Base-by-base conservation (phyloP, 2,888 invertebrate genomes). In the Pristionchus japonicus region DNA sequence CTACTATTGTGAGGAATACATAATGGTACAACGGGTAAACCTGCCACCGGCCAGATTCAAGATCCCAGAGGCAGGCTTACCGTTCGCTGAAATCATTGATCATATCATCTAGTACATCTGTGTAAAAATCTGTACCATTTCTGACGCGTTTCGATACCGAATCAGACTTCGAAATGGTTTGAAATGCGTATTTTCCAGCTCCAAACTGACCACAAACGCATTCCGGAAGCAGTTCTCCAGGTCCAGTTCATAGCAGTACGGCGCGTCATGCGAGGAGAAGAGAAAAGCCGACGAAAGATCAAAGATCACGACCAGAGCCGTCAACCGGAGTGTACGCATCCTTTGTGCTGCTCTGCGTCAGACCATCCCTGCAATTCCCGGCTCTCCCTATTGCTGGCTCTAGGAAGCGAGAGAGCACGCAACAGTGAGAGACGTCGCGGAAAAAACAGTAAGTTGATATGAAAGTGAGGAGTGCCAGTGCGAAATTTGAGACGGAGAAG, bases 151-250 rank as follows among this genome's bases (percentile, higher is more conserved):
- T n/a, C n/a, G n/a, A n/a, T n/a, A n/a, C n/a, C n/a, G n/a, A n/a
- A n/a, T n/a, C n/a, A n/a, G n/a, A n/a, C n/a, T n/a, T n/a, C n/a
- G n/a, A n/a, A n/a, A n/a, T n/a, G n/a, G n/a, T n/a, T n/a, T n/a
- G n/a, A n/a, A n/a, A n/a, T n/a, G n/a, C n/a, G n/a, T n/a, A n/a
- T n/a, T n/a, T n/a, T n/a, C n/a, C n/a, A n/a, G n/a, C n/a, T n/a
- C n/a, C 47, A 37, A 89, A 91, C 90, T 80, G 70, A 91, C 92
- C 89, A 92, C 47, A 89, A 92, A 92, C 4, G 91, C 91, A 84
- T 91, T 90, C 0, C 92, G 88, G 80, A 92, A 92, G 88, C 92
- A 92, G 82, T 90, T 91, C 84, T 92, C 92, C 67, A 92, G 87
- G 40, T 92, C 91, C 31, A 92, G 84, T 40, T 91, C 90, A 70